Evolutionary conservation across 2,113 vertebrate species (phyloP).

Genomic region (Pluvialis apricaria): DNA sequence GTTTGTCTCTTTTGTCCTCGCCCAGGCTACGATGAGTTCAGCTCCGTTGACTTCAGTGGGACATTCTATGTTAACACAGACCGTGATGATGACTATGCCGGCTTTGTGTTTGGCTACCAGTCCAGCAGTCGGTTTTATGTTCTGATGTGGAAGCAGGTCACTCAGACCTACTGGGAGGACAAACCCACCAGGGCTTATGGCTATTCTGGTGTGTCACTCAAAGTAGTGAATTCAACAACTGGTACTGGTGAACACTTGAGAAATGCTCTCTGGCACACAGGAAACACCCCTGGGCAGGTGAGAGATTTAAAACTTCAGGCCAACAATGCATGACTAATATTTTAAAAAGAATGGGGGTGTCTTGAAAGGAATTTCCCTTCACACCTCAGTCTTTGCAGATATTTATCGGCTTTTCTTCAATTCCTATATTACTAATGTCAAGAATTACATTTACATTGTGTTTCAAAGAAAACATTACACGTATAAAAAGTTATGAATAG

Average conservation of each 20-base stretch:
- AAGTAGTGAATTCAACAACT: conserved; percentile 96
- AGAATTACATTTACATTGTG: not conserved
- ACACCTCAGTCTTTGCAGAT: not conserved
- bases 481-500: not conserved
- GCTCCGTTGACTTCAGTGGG: conserved; percentile 94
- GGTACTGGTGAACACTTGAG: conserved; percentile 91
- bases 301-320: not conserved
- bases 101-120: conserved; percentile 97
- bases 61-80: conserved; percentile 98
- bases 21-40: conserved; percentile 94
- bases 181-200: conserved; percentile 94
- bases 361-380: not conserved
- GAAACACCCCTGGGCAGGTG: conserved; percentile 94
- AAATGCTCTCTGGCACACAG: conserved; percentile 98
- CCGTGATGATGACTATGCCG: conserved; percentile 94
- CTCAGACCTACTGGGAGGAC: conserved; percentile 98
- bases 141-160: conserved; percentile 99
- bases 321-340: not conserved
- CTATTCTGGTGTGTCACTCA: conserved; percentile 94
- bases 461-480: not conserved
- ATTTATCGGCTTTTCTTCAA: not conserved
- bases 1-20: not conserved
- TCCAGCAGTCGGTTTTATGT: conserved; percentile 96
- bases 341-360: not conserved
- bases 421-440: not conserved